These are phyloP conservation scores for Tachina lurida DNA, from an alignment of 2,888 invertebrate genomes.

Conservation along the genomic window DNA sequence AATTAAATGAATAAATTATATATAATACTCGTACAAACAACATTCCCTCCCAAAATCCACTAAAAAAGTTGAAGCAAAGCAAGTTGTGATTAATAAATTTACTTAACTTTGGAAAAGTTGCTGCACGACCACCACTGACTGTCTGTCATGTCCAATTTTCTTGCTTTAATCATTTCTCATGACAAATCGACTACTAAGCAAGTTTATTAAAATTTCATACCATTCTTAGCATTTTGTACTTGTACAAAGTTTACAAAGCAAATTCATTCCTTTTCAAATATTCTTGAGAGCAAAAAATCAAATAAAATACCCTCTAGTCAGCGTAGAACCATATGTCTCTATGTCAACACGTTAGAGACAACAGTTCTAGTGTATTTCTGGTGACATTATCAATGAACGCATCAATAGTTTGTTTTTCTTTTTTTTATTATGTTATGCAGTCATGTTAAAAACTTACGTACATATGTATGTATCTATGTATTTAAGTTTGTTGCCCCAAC, in stretches of 20 bases:
- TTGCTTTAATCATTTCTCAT: constrained; percentile 15
- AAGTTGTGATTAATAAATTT: constrained; percentile 6
- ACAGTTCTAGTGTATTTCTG: too few species aligned
- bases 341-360: too few species aligned
- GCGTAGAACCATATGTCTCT: too few species aligned
- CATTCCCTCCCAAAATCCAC: not conserved
- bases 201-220: constrained; percentile 17
- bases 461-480: too few species aligned
- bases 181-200: constrained; percentile 28
- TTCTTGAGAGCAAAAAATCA: not conserved
- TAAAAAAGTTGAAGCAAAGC: not conserved
- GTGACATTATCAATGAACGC: too few species aligned
- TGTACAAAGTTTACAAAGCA: constrained; percentile 6
- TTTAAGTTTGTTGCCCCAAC: too few species aligned
- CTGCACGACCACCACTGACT: not conserved
- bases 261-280: not conserved
- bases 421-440: too few species aligned
- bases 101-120: not conserved
- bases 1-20: not conserved
- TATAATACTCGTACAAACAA: not conserved
- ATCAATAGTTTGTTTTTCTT: too few species aligned
- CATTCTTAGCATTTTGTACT: constrained; percentile 10
- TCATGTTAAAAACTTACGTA: too few species aligned
- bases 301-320: too few species aligned
- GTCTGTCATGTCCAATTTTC: too few species aligned